A percentile compares a stretch with the other conserved stretches of the same genome.
These are phyloP conservation scores for Gambelia wislizenii DNA, from an alignment of 2,797 vertebrate genomes.

Conservation along the genomic window DNA sequence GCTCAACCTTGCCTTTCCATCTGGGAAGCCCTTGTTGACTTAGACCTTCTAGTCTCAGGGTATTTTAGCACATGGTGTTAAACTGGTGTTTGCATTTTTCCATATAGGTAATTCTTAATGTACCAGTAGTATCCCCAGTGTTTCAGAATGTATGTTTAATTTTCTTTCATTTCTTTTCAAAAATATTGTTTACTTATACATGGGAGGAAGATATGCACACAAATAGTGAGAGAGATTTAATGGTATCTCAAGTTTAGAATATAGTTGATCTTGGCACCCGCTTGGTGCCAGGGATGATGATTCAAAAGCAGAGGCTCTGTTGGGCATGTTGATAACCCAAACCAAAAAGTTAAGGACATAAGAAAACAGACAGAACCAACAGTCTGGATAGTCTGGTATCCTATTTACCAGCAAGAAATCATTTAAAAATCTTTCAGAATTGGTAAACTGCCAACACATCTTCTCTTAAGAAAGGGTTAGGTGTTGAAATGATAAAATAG, in stretches of 20 bases:
- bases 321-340: neutral
- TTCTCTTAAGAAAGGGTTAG: neutral
- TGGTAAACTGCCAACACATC: neutral
- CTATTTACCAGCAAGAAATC: neutral
- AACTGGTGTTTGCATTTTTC: neutral
- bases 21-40: conserved; percentile 19
- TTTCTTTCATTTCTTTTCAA: neutral
- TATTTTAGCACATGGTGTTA: neutral
- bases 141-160: neutral
- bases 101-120: neutral
- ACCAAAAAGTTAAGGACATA: neutral
- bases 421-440: too few relatives aligned
- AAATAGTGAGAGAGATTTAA: neutral
- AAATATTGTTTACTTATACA: neutral
- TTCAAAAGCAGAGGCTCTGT: neutral
- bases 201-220: neutral
- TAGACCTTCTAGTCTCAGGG: neutral
- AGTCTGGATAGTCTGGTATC: neutral
- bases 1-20: neutral
- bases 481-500: neutral
- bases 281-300: too few relatives aligned
- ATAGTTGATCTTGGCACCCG: neutral
- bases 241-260: neutral
- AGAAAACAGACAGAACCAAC: neutral
- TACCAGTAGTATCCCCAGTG: neutral